Base-by-base conservation (phyloP, 2,113 vertebrate genomes). In the Pterophyllum scalare region DNA sequence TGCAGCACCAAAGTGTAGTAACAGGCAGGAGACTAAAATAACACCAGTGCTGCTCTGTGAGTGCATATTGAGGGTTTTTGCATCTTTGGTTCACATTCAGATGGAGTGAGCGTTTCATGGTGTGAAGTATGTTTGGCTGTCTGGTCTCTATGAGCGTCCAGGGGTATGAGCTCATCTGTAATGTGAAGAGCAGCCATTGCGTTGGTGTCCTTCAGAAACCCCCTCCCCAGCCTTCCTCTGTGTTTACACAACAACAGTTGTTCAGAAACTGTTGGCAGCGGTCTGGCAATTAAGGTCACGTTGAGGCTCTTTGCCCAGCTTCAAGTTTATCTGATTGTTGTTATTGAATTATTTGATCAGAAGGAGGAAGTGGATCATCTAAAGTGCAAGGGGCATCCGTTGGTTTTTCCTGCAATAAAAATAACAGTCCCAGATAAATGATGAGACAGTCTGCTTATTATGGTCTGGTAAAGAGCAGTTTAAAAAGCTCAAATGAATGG, bases 111-210 rank as follows among this genome's bases (percentile, higher is more conserved):
- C 17, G 26, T 43, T 72, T 46, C 13, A 15, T 60, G 14, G 61
- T 70, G 80, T 81, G 31, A 82, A 46, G 38, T 86, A 75, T 76
- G 58, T 49, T 64, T 40, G 77, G 74, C 60, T 62, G 57, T 85
- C 86, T 79, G n/a, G 64, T 75, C 78, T 56, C 11, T 75, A 9
- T 85, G 52, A 9, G 77, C 38, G 72, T 54, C 61, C 59, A 15
- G 77, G 19, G 59, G 54, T 24, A 78, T 92, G 88, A 91, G 43
- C 86, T 92, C 91, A 93, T 91, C 74, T 76, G 84, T 87, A 88
- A 93, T 84, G 59, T 88, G 90, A 91, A 88, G 88, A 86, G 82
- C 79, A 92, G 82, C 77, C 84, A 93, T 88, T 85, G 88, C 70
- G 61, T 54, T 87, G 31, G 75, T 91, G 93, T 86, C 92, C 92